Evolutionary conservation across 2,888 invertebrate species (phyloP), one percentile per base, ranked within the genome.

Genomic region (Anoncus sp.): DNA sequence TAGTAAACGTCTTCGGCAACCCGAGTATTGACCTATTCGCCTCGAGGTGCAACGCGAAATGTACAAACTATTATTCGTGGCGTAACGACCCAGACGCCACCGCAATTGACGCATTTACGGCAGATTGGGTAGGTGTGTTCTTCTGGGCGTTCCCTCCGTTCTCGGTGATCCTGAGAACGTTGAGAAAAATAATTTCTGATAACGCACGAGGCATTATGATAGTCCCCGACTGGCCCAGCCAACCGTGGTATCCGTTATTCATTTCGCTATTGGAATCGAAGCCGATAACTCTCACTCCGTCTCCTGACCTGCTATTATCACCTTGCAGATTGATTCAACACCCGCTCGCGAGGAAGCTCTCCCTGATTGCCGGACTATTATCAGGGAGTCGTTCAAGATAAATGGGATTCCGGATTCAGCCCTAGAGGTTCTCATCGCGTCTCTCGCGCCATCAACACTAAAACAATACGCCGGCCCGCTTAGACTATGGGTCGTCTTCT

Each of bases 61-160:
- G 31, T 18, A 12, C 12, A 20, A 12, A 14, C 18, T 66, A 16
- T 35, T 49, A 18, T 35, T 7, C 31, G 7, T 51, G 53, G 66
- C 31, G 35, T 9, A 49, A 24, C 20, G 35, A 18, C 14, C 49
- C 51, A 12, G 47, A 35, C 9, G 66, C 53, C 9, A 16, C 18
- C 12, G 49, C 18, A 16, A 38, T 66, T 16, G 51, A 66, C n/a
- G 66, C 51, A 2, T 66, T 66, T 14, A 66, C 53, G 6, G 16
- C 18, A 35, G 35, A 16, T 35, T 66, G 66, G 38, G 16, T n/a
- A n/a, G 20, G 31, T 38, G 24, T 9, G 22, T 49, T 49, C 16
- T 66, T 66, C 20, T 66, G 51, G 31, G 66, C 66, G 3, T 66
- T 66, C 16, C 66, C 66, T 10, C 66, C 49, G 9, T 66, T 49